Evolutionary conservation across 2,113 vertebrate species (phyloP), one percentile per base, ranked within the genome.

Genomic region (Athene noctua): DNA sequence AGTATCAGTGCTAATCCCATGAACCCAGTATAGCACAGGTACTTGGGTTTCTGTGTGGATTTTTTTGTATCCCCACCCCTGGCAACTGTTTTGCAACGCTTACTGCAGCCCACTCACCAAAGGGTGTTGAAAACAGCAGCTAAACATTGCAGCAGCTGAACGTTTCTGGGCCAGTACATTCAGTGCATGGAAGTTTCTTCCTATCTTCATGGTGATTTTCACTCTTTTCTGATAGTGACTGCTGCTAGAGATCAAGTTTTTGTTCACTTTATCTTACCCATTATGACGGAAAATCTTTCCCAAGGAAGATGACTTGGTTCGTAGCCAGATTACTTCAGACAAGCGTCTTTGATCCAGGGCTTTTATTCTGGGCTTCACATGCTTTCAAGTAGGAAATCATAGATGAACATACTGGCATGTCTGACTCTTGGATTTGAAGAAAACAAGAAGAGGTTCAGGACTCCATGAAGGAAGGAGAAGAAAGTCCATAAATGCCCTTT

Each of bases 51-150:
- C 81, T 88, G 9, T 8, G 1, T 22, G 32, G 21, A 3, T 27
- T 30, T 49, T 66, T 29, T 44, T 40, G 8, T 58, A 23, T 66
- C 21, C 25, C 7, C 0, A 0, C 1, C 21, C 26, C 13, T 1
- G 2, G 18, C 30, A 62, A 38, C 32, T 19, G 12, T 51, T 87
- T 16, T 55, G 32, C 49, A 22, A 2, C 12, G 20, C 32, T 67
- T 54, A 11, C 16, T 34, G 40, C 44, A 72, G 46, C 46, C 59
- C 49, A 5, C 19, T 29, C 55, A 68, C 40, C 27, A 58, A 61
- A 91, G 16, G 20, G 38, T n/a, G 13, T n/a, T 78, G n/a, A 42
- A 63, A 89, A 52, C 10, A 68, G 27, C 58, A 80, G 5, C 62
- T 47, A 27, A 44, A n/a, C 11, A 8, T 20, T 4, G 7, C 51